Evolutionary conservation across 2,888 invertebrate species (phyloP).

Genomic region (Chouioia cunea): DNA sequence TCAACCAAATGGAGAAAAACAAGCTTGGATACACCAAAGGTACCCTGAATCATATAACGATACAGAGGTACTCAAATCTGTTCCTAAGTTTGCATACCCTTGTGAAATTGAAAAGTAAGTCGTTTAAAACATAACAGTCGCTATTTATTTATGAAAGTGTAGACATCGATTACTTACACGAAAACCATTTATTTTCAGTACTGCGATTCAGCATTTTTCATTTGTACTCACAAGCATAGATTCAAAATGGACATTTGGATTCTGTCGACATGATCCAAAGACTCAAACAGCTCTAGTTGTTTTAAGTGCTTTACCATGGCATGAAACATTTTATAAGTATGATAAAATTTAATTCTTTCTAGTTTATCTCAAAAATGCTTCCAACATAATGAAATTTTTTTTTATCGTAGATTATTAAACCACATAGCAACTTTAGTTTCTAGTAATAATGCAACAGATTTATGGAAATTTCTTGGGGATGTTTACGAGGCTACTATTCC

Average conservation of each 20-base stretch:
- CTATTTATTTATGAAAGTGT: too few relatives aligned
- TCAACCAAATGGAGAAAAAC: constrained; percentile 74
- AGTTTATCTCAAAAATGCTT: constrained; percentile 14
- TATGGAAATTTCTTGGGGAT: constrained; percentile 76
- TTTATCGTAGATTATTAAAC: constrained; percentile 78
- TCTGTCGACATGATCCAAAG: constrained; percentile 94
- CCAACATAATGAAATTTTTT: neutral
- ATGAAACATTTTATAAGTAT: constrained; percentile 94
- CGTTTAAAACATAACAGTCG: neutral
- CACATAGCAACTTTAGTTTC: constrained; percentile 83
- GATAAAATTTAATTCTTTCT: constrained; percentile 52
- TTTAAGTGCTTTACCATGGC: constrained; percentile 94
- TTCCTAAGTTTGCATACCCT: constrained; percentile 93
- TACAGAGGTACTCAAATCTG: constrained; percentile 86
- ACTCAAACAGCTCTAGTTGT: constrained; percentile 87
- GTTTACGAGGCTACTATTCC: constrained; percentile 79
- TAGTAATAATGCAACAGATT: constrained; percentile 71
- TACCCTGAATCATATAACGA: constrained; percentile 88
- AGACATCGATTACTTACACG: too few relatives aligned
- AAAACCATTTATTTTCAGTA: constrained; percentile 71
- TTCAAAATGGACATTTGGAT: constrained; percentile 97
- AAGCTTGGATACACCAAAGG: constrained; percentile 83
- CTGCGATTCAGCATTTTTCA: constrained; percentile 92
- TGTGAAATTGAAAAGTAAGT: constrained; percentile 84
- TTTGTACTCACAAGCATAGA: constrained; percentile 96